Evolutionary conservation across 2,113 vertebrate species (phyloP), one percentile per base, ranked within the genome.

Genomic region (Heterochromis multidens): DNA sequence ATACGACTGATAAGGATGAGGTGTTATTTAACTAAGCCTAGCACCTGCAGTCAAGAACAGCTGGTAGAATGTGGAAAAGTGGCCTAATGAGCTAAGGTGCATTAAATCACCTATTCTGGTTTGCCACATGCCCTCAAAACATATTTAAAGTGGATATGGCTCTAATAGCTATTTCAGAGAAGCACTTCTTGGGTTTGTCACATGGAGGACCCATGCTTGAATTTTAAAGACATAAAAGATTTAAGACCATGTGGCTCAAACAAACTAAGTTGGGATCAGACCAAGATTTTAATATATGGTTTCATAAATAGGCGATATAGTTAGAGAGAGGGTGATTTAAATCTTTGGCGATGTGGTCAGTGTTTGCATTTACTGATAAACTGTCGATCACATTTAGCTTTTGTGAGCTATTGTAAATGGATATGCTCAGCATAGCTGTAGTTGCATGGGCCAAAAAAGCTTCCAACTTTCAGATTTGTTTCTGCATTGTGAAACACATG

Each of bases 351-450:
- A 82, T 12, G 8, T 65, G 57, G 43, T 91, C 67, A 76, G 67
- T 84, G 65, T 56, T 79, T 79, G 76, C 59, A 52, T 80, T 87
- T 82, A 80, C 70, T 84, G 21, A 43, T 1, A 56, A 89, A 79
- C 58, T 57, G 37, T 65, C 74, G 56, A 54, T 81, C n/a, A 56
- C 77, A 78, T 80, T 63, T 52, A 29, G 37, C 29, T 85, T 81
- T 84, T 77, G 40, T 76, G 27, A 49, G 17, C 57, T 85, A 31
- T 81, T 81, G 31, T 57, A 52, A 84, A 81, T 37, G 10, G 19
- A 85, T 85, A 67, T 77, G 65, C 74, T 72, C 67, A 81, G 16
- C 58, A 79, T 78, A 84, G 84, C 83, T 84, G 82, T 79, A 63
- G 86, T 77, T 84, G 46, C 16, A 6, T 74, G 11, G 70, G 46